Conservation (phyloP, 2,797 vertebrate genomes). For the Rhynchonycteris naso region DNA sequence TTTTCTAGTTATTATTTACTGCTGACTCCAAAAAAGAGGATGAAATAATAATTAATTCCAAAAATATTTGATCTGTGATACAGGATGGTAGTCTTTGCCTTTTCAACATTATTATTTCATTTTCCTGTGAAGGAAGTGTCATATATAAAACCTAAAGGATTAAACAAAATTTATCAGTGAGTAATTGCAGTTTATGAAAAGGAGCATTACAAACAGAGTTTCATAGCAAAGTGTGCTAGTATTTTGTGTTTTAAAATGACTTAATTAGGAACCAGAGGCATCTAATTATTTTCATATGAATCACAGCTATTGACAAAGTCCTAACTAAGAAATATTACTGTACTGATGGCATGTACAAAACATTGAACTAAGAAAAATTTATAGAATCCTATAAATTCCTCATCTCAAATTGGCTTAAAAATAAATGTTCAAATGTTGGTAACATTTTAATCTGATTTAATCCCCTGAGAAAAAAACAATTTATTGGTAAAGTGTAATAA, state of each 20-base stretch:
- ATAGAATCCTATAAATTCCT: background rate
- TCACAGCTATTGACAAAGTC: background rate
- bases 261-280: slow-evolving; percentile 46
- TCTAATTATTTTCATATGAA: slow-evolving; percentile 33
- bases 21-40: background rate
- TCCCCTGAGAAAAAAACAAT: background rate
- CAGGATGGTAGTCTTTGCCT: background rate
- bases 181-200: slow-evolving; percentile 53
- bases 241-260: slow-evolving; percentile 62
- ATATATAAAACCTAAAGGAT: slow-evolving; percentile 8
- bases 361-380: slow-evolving; percentile 8
- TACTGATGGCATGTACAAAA: background rate
- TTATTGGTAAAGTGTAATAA: background rate
- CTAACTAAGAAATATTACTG: slow-evolving; percentile 27
- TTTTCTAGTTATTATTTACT: background rate
- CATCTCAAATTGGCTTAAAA: slow-evolving; percentile 21
- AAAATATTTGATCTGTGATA: background rate
- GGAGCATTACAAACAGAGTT: background rate
- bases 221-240: background rate
- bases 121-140: slow-evolving; percentile 41
- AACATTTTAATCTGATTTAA: slow-evolving; percentile 47
- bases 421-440: slow-evolving; percentile 47
- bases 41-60: background rate
- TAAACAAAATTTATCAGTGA: slow-evolving; percentile 26
- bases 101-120: slow-evolving; percentile 5